Base-by-base conservation (phyloP, 2,113 vertebrate genomes). In the Furnarius figulus region DNA sequence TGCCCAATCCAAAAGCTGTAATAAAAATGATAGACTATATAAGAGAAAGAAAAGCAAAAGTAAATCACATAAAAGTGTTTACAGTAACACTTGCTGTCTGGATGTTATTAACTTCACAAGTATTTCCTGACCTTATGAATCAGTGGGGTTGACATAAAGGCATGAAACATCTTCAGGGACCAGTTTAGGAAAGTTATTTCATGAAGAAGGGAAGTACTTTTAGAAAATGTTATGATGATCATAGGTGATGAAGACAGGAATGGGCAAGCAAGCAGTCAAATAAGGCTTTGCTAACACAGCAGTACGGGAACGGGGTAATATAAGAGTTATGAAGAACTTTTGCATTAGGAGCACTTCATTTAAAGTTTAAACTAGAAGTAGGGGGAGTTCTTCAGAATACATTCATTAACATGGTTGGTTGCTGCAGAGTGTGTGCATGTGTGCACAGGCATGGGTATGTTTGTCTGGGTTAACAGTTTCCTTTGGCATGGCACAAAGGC, bases 401-500 rank as follows among this genome's bases (percentile, higher is more conserved):
- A 25, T 30, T 75, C 9, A n/a, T 70, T 50, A 46, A 23, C 9
- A 23, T 9, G n/a, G 22, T 30, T 78, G 3, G 19, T 85, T 73
- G 16, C 17, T 80, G 23, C 14, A 55, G 39, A 27, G 20, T 19
- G 4, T 28, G 13, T 20, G 6, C 37, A 49, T 22, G 6, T 33
- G 10, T 23, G 6, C 37, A 44, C 1, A 1, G 49, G 35, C 22
- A 18, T 3, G 3, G 49, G 8, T 10, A 1, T 14, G 10, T 77
- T 58, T 77, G 9, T 59, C n/a, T 37, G 39, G 27, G 18, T 33
- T 73, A 73, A 40, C 7, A 16, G 9, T 37, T 89, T 70, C 25
- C 28, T 44, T 37, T 39, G 37, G 7, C 3, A 5, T 27, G 23
- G 18, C 24, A 77, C 10, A 71, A 71, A 62, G 13, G 10, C 9